These are phyloP conservation scores for Ophion obscuratus DNA, from an alignment of 2,888 invertebrate species.

Conservation along the genomic window DNA sequence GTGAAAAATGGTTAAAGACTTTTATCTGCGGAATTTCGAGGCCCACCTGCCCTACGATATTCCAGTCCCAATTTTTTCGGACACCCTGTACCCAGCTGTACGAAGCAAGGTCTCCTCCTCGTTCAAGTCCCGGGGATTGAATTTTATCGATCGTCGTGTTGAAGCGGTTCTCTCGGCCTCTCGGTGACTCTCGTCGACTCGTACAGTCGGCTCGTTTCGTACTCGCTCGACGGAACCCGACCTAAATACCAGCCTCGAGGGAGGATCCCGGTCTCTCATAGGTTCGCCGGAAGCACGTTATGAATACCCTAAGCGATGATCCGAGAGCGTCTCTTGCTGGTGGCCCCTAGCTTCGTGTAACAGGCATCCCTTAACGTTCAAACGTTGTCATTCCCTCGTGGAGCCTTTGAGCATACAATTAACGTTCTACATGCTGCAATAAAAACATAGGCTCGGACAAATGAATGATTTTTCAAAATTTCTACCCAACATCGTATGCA, in stretches of 20 bases:
- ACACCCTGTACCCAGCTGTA: constrained; percentile 15
- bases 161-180: constrained; percentile 56
- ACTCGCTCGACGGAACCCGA: constrained; percentile 56
- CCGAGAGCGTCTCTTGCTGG: constrained; percentile 32
- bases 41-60: not conserved
- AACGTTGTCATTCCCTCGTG: constrained; percentile 6
- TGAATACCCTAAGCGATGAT: constrained; percentile 56
- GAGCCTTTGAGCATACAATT: not conserved
- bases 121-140: constrained; percentile 66
- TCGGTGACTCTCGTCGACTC: constrained; percentile 53
- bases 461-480: not conserved
- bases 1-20: not conserved
- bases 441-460: not conserved
- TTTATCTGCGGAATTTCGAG: not conserved
- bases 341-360: constrained; percentile 5
- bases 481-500: not conserved
- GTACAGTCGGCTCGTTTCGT: constrained; percentile 61
- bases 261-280: constrained; percentile 42
- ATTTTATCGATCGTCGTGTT: constrained; percentile 65
- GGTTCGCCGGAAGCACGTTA: constrained; percentile 51
- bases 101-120: constrained; percentile 30
- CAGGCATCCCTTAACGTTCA: constrained; percentile 12
- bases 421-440: not conserved
- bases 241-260: constrained; percentile 64
- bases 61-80: not conserved